These are phyloP conservation scores for Mesitornis unicolor DNA, from an alignment of 2,113 vertebrate species.

Conservation along the genomic window DNA sequence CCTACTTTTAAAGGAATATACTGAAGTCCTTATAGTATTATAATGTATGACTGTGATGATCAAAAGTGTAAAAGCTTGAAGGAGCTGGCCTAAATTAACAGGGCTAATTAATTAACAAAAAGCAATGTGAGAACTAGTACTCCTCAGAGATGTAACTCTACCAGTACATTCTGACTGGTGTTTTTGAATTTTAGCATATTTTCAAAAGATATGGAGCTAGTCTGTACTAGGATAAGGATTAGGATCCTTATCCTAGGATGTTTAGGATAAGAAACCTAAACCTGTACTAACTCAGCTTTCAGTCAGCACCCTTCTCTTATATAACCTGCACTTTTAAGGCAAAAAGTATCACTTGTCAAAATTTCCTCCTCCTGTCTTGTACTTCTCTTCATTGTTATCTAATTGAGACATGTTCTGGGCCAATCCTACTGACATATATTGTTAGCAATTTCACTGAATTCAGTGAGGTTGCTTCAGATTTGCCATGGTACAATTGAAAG, in stretches of 20 bases:
- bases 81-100: background rate
- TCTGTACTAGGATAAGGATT: background rate
- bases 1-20: background rate
- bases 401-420: background rate
- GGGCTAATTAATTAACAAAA: background rate
- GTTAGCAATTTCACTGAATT: background rate
- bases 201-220: background rate
- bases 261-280: background rate
- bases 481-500: background rate
- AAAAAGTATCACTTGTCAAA: background rate
- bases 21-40: background rate
- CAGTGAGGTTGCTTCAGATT: background rate
- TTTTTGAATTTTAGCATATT: background rate
- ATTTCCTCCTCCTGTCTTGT: background rate
- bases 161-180: background rate
- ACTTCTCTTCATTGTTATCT: background rate
- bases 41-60: background rate
- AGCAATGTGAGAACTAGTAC: background rate
- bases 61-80: background rate
- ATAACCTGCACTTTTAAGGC: background rate
- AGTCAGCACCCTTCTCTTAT: background rate
- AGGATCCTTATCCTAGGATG: too few relatives aligned
- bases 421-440: background rate
- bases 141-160: background rate
- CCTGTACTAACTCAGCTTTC: background rate